A percentile compares a stretch with the other conserved stretches of the same genome.
phyloP scores from a whole-genome alignment of 2,797 vertebrate species.

The Fistularia tabacaria region DNA sequence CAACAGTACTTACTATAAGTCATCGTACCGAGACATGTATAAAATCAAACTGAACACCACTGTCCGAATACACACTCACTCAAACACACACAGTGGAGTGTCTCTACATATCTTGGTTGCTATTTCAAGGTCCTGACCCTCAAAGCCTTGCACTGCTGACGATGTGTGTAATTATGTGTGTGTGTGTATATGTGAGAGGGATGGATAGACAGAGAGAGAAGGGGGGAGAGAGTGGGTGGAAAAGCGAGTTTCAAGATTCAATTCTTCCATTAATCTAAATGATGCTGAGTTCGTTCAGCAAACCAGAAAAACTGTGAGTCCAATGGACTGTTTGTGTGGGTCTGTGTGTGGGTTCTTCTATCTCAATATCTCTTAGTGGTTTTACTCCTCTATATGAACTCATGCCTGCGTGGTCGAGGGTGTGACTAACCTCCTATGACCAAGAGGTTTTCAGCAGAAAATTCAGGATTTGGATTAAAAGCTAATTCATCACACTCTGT shows the following conservation, averaged over 20 bases:
- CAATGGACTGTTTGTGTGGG: slow-evolving; percentile 30
- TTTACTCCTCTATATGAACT: slow-evolving; percentile 18
- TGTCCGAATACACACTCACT: not conserved
- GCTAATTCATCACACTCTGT: slow-evolving; percentile 64
- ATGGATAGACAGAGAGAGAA: no score
- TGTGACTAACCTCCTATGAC: slow-evolving; percentile 53
- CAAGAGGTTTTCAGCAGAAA: slow-evolving; percentile 60
- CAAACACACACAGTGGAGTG: not conserved
- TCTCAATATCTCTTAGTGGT: slow-evolving; percentile 16
- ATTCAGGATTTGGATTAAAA: slow-evolving; percentile 70
- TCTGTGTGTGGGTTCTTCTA: slow-evolving; percentile 6
- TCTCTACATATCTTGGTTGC: slow-evolving; percentile 5
- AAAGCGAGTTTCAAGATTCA: slow-evolving; percentile 45
- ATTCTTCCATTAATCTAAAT: slow-evolving; percentile 58
- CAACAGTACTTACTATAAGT: no score
- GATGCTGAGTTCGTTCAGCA: slow-evolving; percentile 64
- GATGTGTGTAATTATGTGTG: slow-evolving; percentile 3
- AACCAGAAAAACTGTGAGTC: slow-evolving; percentile 37
- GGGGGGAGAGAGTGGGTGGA: not conserved
- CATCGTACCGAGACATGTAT: no score
- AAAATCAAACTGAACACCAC: not conserved
- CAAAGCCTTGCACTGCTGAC: slow-evolving; percentile 14
- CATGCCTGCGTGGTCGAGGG: slow-evolving; percentile 16
- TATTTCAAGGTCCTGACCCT: slow-evolving; percentile 13
- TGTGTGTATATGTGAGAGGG: slow-evolving; percentile 20